Conservation (phyloP, 2,888 invertebrate species). For the Ctenicera cuprea region DNA sequence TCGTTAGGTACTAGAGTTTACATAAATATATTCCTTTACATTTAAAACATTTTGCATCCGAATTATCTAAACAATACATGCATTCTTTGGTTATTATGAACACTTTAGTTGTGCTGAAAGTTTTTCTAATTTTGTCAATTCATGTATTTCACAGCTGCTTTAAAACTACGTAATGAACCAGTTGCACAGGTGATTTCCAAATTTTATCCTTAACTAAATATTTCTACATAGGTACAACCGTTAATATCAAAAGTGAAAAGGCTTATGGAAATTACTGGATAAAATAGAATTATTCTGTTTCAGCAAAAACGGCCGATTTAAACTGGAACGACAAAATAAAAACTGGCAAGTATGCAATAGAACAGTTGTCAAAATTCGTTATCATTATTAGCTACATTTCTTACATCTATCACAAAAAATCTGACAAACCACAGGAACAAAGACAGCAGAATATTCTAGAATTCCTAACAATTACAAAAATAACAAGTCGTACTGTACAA, state of each 20-base stretch:
- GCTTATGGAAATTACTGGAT: no score
- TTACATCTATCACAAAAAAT: conserved; percentile 49
- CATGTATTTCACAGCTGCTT: no score
- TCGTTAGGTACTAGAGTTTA: conserved; percentile 8
- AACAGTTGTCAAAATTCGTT: neutral
- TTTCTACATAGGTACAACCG: neutral
- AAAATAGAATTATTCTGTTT: no score
- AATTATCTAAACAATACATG: conserved; percentile 22
- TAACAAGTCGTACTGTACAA: conserved; percentile 43
- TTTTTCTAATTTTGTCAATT: no score
- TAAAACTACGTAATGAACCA: no score
- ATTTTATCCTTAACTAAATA: neutral
- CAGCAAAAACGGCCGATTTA: neutral
- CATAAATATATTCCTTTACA: conserved; percentile 19
- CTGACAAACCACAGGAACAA: conserved; percentile 48
- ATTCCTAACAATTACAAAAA: conserved; percentile 48
- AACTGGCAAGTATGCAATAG: conserved; percentile 7
- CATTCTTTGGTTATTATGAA: conserved; percentile 30
- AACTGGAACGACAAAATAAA: neutral
- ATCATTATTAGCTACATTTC: conserved; percentile 13
- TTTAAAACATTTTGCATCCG: conserved; percentile 3
- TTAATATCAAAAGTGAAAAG: no score
- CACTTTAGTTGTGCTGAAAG: conserved; percentile 10
- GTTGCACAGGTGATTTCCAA: neutral
- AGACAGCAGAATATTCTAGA: conserved; percentile 35